A percentile compares a stretch with the other conserved stretches of the same genome.
Conservation (phyloP, 2,888 invertebrate species). For the Orthosia cruda region DNA sequence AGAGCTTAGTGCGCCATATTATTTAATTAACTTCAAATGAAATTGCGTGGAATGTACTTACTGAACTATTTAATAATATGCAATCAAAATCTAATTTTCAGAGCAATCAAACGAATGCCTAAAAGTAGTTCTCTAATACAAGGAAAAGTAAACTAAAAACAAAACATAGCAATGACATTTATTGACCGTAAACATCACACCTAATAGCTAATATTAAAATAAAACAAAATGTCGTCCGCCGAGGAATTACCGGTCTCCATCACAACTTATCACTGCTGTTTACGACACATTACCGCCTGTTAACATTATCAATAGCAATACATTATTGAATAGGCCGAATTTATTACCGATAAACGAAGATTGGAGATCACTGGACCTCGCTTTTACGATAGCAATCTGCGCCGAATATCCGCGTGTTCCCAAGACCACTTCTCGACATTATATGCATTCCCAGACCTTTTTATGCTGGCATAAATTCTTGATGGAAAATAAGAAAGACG, state of each 20-base stretch:
- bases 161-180: too few relatives aligned
- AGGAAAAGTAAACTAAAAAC: neutral
- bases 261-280: constrained; percentile 48
- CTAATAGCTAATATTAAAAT: constrained; percentile 42
- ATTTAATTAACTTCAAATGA: constrained; percentile 27
- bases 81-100: neutral
- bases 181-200: constrained; percentile 10
- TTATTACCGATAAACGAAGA: constrained; percentile 89
- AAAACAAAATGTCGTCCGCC: constrained; percentile 42
- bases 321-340: constrained; percentile 86
- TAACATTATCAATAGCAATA: constrained; percentile 86
- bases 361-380: constrained; percentile 89
- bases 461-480: constrained; percentile 88
- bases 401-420: constrained; percentile 82
- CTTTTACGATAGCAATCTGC: constrained; percentile 90
- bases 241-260: constrained; percentile 36
- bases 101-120: neutral
- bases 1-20: constrained; percentile 22
- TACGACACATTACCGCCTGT: constrained; percentile 81
- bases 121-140: neutral
- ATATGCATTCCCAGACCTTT: constrained; percentile 88
- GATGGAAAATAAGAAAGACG: constrained; percentile 81
- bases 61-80: neutral
- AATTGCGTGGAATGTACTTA: neutral
- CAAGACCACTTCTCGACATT: constrained; percentile 80